Evolutionary conservation across 2,113 vertebrate species (phyloP).

Genomic region (Sceloporus undulatus): DNA sequence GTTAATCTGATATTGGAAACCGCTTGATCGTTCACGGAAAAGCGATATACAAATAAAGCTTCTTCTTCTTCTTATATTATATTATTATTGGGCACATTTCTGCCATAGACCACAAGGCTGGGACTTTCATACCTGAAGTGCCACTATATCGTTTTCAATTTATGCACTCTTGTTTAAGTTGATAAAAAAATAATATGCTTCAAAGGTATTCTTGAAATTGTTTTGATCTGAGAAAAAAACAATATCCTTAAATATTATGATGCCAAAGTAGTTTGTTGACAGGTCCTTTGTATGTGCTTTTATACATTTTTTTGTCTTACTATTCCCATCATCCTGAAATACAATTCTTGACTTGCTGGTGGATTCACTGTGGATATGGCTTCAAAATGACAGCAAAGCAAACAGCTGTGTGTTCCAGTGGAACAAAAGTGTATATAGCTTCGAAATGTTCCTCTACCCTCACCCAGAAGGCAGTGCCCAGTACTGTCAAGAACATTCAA

Average conservation of each 20-base stretch:
- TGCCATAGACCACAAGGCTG: too few species aligned
- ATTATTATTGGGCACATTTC: too few species aligned
- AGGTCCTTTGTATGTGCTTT: not conserved
- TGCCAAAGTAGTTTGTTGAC: not conserved
- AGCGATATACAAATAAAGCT: too few species aligned
- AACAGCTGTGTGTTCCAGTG: constrained; percentile 79
- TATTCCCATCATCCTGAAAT: constrained; percentile 83
- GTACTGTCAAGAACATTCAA: constrained; percentile 61
- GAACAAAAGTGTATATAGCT: constrained; percentile 78
- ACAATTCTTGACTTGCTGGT: constrained; percentile 76
- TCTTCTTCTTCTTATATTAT: too few species aligned
- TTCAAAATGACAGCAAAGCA: constrained; percentile 67
- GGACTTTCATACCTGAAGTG: too few species aligned
- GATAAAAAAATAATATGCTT: not conserved
- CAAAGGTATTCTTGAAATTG: not conserved
- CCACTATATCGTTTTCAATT: too few species aligned
- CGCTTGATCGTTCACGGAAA: too few species aligned
- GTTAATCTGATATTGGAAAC: too few species aligned
- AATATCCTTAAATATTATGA: not conserved
- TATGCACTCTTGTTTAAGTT: too few species aligned
- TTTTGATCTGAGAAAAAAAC: not conserved
- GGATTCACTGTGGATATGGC: constrained; percentile 62
- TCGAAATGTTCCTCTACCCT: constrained; percentile 69
- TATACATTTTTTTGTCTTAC: constrained; percentile 56
- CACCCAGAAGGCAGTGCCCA: constrained; percentile 70